Percentiles rank a stretch among this genome's conserved stretches.
These are phyloP conservation scores for Spheniscus mendiculus DNA, from an alignment of 2,113 vertebrate genomes.

Conservation along the genomic window DNA sequence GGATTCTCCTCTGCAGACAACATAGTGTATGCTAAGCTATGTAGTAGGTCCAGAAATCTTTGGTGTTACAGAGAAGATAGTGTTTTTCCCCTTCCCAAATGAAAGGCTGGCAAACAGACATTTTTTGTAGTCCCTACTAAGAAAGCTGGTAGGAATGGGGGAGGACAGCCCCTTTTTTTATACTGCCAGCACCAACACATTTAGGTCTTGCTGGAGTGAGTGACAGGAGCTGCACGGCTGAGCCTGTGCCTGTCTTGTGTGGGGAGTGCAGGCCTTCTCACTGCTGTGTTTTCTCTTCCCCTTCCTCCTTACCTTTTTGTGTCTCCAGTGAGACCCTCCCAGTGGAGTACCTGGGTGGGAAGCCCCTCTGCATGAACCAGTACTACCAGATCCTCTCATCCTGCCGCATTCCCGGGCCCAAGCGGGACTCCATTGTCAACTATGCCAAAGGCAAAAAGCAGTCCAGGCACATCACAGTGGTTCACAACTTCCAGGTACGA, in stretches of 20 bases:
- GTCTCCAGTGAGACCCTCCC: conserved; percentile 85
- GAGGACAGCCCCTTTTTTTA: neutral
- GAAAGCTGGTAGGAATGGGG: neutral
- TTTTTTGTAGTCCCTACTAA: neutral
- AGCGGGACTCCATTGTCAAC: conserved; percentile 88
- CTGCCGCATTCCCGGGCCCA: conserved; percentile 91
- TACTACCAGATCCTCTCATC: conserved; percentile 96
- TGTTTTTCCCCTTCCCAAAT: neutral
- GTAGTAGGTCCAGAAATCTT: neutral
- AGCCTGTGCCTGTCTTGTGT: neutral
- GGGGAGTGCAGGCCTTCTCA: neutral
- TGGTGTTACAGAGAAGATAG: neutral
- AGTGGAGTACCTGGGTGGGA: conserved; percentile 86
- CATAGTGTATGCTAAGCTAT: neutral
- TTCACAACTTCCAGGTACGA: conserved; percentile 97
- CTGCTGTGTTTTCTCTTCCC: neutral
- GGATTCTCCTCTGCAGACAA: neutral
- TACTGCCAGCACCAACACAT: neutral
- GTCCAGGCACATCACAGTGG: conserved; percentile 89
- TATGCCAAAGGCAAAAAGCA: conserved; percentile 78
- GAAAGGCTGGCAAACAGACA: neutral
- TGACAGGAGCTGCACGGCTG: neutral
- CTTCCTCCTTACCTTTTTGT: neutral
- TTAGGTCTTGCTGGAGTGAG: neutral
- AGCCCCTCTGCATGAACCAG: conserved; percentile 96